A percentile compares a stretch with the other conserved stretches of the same genome.
phyloP scores from a whole-genome alignment of 1,140 invertebrate species.

The Oedothorax gibbosus region DNA sequence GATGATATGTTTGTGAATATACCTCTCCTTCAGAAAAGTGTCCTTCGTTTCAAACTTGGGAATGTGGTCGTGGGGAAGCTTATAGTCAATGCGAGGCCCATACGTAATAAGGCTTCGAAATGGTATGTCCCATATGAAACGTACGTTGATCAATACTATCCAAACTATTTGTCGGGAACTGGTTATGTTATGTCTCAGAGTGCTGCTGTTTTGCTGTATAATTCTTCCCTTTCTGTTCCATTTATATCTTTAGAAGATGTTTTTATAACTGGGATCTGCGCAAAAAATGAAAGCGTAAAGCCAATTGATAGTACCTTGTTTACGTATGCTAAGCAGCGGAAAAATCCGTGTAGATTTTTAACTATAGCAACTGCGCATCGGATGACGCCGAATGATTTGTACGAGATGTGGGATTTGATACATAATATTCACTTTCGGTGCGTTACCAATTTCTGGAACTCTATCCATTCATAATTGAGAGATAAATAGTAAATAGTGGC shows the following conservation, averaged over 20 bases:
- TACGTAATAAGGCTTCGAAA: constrained; percentile 75
- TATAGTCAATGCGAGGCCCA: constrained; percentile 85
- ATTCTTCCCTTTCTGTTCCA: constrained; percentile 52
- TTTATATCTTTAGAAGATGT: constrained; percentile 71
- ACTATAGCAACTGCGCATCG: constrained; percentile 11
- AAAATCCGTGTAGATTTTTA: constrained; percentile 28
- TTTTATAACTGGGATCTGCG: constrained; percentile 68
- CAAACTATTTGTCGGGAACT: constrained; percentile 86
- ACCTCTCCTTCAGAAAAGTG: constrained; percentile 69
- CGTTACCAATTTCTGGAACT: constrained; percentile 4
- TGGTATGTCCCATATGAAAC: constrained; percentile 78
- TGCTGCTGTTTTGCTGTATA: constrained; percentile 35
- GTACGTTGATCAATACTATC: constrained; percentile 80
- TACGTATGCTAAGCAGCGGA: constrained; percentile 27
- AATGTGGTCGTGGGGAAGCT: constrained; percentile 76
- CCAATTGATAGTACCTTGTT: constrained; percentile 17
- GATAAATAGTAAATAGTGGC: too few species aligned
- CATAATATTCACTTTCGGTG: constrained; percentile 13
- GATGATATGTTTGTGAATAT: constrained; percentile 73
- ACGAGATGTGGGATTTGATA: constrained; percentile 30
- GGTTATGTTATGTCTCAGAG: constrained; percentile 83
- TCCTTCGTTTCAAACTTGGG: neutral
- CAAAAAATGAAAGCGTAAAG: constrained; percentile 17
- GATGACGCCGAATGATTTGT: constrained; percentile 25
- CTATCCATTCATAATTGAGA: neutral